Evolutionary conservation across 2,888 invertebrate species (phyloP).

Genomic region (Caenorhabditis imperialis): DNA sequence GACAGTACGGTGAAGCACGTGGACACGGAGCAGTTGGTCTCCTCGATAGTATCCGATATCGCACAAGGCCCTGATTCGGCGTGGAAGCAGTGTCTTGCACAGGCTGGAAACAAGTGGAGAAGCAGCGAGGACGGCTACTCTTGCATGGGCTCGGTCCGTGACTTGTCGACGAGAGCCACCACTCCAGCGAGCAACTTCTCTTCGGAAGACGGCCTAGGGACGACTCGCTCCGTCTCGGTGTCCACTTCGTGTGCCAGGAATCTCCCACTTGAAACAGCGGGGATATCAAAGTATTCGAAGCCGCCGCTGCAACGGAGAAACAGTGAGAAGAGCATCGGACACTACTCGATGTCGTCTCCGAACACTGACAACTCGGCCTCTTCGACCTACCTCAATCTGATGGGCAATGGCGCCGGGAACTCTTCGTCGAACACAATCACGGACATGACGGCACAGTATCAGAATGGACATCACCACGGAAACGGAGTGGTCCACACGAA

Average conservation of each 20-base stretch:
- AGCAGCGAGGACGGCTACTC: constrained; percentile 43
- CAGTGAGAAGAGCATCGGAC: constrained; percentile 55
- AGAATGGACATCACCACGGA: constrained; percentile 22
- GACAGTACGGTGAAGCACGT: constrained; percentile 69
- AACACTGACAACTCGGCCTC: constrained; percentile 48
- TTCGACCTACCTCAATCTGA: constrained; percentile 35
- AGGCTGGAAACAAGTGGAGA: constrained; percentile 53
- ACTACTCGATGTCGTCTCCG: constrained; percentile 52
- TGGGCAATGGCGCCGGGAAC: constrained; percentile 37
- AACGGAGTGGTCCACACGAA: constrained; percentile 26
- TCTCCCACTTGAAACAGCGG: constrained; percentile 24
- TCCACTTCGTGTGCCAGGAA: constrained; percentile 42
- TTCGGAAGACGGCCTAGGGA: constrained; percentile 27
- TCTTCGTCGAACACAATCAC: constrained; percentile 52
- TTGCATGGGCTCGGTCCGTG: constrained; percentile 44
- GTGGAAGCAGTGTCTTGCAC: constrained; percentile 59
- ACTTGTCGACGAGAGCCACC: constrained; percentile 37
- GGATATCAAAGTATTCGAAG: constrained; percentile 41
- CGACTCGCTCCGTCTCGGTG: constrained; percentile 23
- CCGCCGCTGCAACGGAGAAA: constrained; percentile 55
- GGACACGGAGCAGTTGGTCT: constrained; percentile 55
- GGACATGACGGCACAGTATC: constrained; percentile 34
- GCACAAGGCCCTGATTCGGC: constrained; percentile 65
- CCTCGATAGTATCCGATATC: constrained; percentile 62
- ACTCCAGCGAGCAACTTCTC: constrained; percentile 50